These are phyloP conservation scores for Sterrhoptilus dennistouni DNA, from an alignment of 2,113 vertebrate species.

Conservation along the genomic window DNA sequence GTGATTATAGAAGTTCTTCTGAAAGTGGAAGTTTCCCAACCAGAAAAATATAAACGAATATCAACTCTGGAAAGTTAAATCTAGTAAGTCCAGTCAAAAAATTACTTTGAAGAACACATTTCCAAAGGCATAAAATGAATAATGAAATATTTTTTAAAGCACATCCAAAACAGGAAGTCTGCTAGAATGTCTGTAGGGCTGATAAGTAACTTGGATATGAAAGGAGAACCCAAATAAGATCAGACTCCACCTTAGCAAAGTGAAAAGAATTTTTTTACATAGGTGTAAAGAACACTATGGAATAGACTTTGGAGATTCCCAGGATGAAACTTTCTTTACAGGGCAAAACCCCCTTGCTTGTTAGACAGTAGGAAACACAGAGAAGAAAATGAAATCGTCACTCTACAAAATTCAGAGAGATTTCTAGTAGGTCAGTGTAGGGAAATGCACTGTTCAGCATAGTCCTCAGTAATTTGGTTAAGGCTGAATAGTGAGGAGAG, in stretches of 20 bases:
- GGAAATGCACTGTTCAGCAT: neutral
- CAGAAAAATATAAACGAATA: conserved; percentile 1
- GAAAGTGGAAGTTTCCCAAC: neutral
- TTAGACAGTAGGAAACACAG: neutral
- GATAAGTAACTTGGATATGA: neutral
- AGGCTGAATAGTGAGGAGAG: neutral
- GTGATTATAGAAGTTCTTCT: neutral
- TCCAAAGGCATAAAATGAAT: neutral
- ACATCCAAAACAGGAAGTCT: neutral
- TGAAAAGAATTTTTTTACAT: neutral
- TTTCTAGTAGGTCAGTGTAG: neutral
- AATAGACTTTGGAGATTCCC: neutral
- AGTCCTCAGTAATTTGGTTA: neutral
- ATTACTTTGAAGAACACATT: conserved; percentile 15
- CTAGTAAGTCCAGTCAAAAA: neutral
- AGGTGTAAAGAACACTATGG: neutral
- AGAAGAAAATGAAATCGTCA: neutral
- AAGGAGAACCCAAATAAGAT: neutral
- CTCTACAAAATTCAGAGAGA: neutral
- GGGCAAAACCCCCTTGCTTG: neutral
- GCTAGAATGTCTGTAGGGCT: neutral
- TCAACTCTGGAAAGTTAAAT: neutral
- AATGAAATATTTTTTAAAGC: neutral
- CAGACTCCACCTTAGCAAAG: neutral
- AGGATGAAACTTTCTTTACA: neutral